Percentiles rank a stretch among this genome's conserved stretches.
These are phyloP conservation scores for Kuschelorhynchus macadamiae DNA, from an alignment of 2,888 invertebrate genomes.

Conservation along the genomic window DNA sequence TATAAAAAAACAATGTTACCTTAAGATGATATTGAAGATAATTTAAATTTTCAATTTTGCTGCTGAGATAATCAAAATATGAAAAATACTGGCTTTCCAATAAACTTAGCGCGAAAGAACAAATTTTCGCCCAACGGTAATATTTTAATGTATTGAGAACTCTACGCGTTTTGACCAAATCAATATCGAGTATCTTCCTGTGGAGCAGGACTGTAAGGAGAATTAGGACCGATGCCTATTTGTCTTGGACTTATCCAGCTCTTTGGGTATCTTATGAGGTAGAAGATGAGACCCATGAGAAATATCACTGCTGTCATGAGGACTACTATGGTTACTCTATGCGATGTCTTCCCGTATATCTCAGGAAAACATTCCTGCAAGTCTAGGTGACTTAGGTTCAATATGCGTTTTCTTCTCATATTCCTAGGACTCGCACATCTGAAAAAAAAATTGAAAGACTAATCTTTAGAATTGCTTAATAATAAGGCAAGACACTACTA, in stretches of 20 bases:
- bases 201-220: slow-evolving; percentile 60
- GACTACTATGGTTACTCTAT: slow-evolving; percentile 61
- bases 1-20: too few species aligned
- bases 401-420: slow-evolving; percentile 56
- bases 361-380: slow-evolving; percentile 62
- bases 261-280: slow-evolving; percentile 61
- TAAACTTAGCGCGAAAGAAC: too few species aligned
- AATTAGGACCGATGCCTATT: slow-evolving; percentile 58
- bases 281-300: slow-evolving; percentile 60
- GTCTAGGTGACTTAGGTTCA: slow-evolving; percentile 58
- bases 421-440: slow-evolving; percentile 62
- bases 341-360: slow-evolving; percentile 59
- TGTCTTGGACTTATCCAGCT: slow-evolving; percentile 46
- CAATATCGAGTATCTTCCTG: slow-evolving; percentile 22
- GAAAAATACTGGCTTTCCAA: too few species aligned
- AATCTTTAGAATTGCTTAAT: not conserved
- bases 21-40: too few species aligned
- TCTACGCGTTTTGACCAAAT: too few species aligned
- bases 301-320: slow-evolving; percentile 58
- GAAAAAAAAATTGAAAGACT: slow-evolving; percentile 48
- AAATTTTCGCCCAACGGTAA: too few species aligned
- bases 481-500: too few species aligned
- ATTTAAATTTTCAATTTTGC: too few species aligned
- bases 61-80: too few species aligned
- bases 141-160: too few species aligned